A percentile compares a stretch with the other conserved stretches of the same genome.
These are phyloP conservation scores for Spongilla lacustris DNA, from an alignment of 37 sponge, comb jelly and placozoan genomes.

Conservation along the genomic window DNA sequence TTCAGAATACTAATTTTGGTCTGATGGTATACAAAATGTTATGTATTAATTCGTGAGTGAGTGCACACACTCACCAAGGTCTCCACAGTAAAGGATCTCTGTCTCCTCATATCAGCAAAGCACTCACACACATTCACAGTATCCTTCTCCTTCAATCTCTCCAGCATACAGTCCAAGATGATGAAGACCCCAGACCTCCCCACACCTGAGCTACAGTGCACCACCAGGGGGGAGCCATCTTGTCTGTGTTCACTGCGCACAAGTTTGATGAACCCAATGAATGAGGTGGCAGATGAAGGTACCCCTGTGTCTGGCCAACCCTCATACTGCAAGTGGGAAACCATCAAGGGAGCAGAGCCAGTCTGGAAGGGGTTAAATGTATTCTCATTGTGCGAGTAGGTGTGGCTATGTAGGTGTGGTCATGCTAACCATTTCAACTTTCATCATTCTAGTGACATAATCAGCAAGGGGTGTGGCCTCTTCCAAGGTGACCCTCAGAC, in stretches of 20 bases:
- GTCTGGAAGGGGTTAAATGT: neutral
- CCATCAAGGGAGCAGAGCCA: conserved; percentile 7
- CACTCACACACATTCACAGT: conserved; percentile 61
- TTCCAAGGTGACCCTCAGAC: conserved; percentile 34
- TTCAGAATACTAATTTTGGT: too few species aligned
- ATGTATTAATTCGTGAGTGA: too few species aligned
- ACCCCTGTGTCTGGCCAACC: conserved; percentile 92
- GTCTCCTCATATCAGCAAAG: conserved; percentile 50
- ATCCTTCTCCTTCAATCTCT: conserved; percentile 43
- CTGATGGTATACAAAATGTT: too few species aligned
- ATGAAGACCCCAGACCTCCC: conserved; percentile 82
- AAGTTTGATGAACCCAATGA: conserved; percentile 72
- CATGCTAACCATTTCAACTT: conserved; percentile 45
- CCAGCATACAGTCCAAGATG: conserved; percentile 72
- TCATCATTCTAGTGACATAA: conserved; percentile 64
- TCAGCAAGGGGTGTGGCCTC: conserved; percentile 65
- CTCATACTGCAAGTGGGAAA: conserved; percentile 77
- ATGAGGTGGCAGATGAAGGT: conserved; percentile 76
- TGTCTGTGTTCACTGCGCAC: conserved; percentile 36
- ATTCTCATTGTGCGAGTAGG: neutral
- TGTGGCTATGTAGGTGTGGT: neutral
- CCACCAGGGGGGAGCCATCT: conserved; percentile 51
- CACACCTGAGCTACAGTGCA: conserved; percentile 89
- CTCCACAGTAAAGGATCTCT: conserved; percentile 12
- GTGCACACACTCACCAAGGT: neutral